Evolutionary conservation across 2,797 vertebrate species (phyloP), one percentile per base, ranked within the genome.

Genomic region (Masticophis lateralis): DNA sequence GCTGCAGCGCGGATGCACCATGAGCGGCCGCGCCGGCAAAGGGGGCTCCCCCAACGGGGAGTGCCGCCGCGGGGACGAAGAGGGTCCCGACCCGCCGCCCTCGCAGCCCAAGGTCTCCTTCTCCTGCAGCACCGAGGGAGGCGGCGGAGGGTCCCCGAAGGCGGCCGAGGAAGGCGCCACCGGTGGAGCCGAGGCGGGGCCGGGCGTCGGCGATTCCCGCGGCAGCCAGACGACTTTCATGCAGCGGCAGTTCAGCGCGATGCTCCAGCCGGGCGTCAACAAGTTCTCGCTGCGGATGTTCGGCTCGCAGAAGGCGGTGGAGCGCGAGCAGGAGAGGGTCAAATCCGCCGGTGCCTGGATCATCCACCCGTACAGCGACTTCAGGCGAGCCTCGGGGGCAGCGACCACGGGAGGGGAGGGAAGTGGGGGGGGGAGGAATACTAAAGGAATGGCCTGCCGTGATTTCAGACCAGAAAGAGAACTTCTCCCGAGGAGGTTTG

Each of bases 281-380:
- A 99, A 99, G 97, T 99, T 99, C 98, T 99, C 99, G 95, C 98
- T 99, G 98, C 99, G 99, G 97, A 99, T 99, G 99, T 99, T 99
- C 96, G 99, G 99, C 93, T 99, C 99, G 96, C 99, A 99, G 97
- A 99, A 99, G 97, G 99, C 99, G 22, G 99, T 99, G 96, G 99
- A 99, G 95, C 97, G 98, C 56, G 99, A 99, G 92, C 99, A 99
- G 93, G 99, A 99, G 97, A 98, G 99, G 57, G 99, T 99, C 87
- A 99, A 99, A 97, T 99, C 99, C 47, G 99, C 99, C 90, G 99
- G 99, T 90, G 99, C 99, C 94, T 99, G 99, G 99, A 99, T 99
- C 96, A 99, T 99, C 96, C 99, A 99, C 93, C 99, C 99, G 0
- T 99, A 99, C 98, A 99, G 99, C 97, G 99, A 99, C 97, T 99